phyloP scores from a whole-genome alignment of 2,113 vertebrate genomes.

The Holacanthus passer region DNA sequence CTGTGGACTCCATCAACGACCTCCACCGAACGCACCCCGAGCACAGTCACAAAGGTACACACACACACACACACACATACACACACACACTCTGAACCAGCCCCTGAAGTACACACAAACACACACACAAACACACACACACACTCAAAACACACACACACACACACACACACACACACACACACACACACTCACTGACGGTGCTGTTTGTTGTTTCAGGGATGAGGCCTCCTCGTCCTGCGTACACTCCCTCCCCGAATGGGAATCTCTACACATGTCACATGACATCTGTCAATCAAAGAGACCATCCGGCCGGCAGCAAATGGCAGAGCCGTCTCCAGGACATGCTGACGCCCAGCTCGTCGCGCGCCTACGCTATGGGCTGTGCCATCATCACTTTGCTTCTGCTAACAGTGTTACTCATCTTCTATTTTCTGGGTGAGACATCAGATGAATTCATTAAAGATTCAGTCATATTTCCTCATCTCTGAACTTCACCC shows the following conservation, averaged over 20 bases:
- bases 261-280: constrained; percentile 65
- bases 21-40: constrained; percentile 86
- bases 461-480: not conserved
- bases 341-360: constrained; percentile 68
- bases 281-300: constrained; percentile 47
- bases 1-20: constrained; percentile 94
- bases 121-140: constrained; percentile 15
- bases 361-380: constrained; percentile 76
- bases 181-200: not conserved
- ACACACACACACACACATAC: not conserved
- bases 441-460: not conserved
- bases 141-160: constrained; percentile 42
- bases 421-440: constrained; percentile 83
- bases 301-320: constrained; percentile 29
- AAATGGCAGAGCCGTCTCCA: constrained; percentile 71
- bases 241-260: constrained; percentile 69
- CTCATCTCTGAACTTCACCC: not conserved
- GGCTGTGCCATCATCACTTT: constrained; percentile 83
- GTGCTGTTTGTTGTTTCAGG: constrained; percentile 40
- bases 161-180: constrained; percentile 19
- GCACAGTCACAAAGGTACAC: constrained; percentile 82
- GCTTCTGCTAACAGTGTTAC: constrained; percentile 79
- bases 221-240: constrained; percentile 61
- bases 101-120: constrained; percentile 78
- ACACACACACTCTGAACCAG: constrained; percentile 72